A percentile compares a stretch with the other conserved stretches of the same genome.
phyloP scores from a whole-genome alignment of 2,113 vertebrate genomes.

The Chloropsis cyanopogon region DNA sequence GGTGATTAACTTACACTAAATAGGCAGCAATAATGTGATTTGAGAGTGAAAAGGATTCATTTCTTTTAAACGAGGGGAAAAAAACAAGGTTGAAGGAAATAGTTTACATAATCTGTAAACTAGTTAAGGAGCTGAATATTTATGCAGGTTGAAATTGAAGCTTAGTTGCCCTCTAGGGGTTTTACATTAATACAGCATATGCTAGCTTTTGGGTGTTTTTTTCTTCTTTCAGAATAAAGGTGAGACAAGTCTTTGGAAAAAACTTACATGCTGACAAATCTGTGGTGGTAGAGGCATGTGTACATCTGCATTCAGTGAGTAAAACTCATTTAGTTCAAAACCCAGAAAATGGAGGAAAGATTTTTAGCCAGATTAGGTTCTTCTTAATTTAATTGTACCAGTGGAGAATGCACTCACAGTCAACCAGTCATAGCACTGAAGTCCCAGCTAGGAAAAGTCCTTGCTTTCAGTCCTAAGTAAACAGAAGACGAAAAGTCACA shows the following conservation, averaged over 20 bases:
- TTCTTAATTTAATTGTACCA: neutral
- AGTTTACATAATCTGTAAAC: conserved; percentile 56
- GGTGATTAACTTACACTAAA: conserved; percentile 63
- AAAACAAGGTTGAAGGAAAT: conserved; percentile 20
- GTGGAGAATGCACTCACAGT: neutral
- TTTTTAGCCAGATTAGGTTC: neutral
- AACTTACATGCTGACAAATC: conserved; percentile 22
- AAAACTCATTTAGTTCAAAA: neutral
- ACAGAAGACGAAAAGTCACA: neutral
- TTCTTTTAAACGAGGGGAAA: conserved; percentile 59
- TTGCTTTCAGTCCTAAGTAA: neutral
- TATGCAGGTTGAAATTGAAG: conserved; percentile 66
- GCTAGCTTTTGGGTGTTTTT: conserved; percentile 15
- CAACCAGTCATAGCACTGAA: neutral
- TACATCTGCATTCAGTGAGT: conserved; percentile 13
- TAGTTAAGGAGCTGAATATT: conserved; percentile 56
- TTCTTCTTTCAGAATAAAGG: conserved; percentile 24
- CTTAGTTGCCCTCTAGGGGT: conserved; percentile 80
- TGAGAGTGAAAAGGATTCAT: conserved; percentile 61
- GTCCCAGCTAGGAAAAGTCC: neutral
- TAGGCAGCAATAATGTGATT: conserved; percentile 66
- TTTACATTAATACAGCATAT: conserved; percentile 70
- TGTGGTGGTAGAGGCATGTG: conserved; percentile 34
- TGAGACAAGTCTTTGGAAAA: conserved; percentile 46
- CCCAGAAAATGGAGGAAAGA: neutral